Evolutionary conservation across 1,140 invertebrate species (phyloP).

Genomic region (Melanaphis sacchari): DNA sequence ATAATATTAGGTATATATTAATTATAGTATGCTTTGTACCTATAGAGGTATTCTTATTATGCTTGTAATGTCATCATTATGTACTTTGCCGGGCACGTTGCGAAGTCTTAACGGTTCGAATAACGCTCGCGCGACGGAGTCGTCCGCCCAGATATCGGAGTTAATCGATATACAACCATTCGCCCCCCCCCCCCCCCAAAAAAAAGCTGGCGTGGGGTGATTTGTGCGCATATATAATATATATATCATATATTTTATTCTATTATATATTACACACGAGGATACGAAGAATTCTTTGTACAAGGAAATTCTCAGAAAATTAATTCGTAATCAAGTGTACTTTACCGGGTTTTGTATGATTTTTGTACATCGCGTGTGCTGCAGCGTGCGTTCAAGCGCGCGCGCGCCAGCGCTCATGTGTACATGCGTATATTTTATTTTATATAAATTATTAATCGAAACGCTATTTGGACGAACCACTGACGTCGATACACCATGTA

Average conservation of each 20-base stretch:
- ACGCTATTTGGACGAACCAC: neutral
- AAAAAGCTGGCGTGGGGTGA: too few relatives aligned
- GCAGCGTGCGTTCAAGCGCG: neutral
- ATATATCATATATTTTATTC: neutral
- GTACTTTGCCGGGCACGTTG: too few relatives aligned
- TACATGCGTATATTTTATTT: neutral
- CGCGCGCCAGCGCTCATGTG: neutral
- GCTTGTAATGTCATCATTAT: too few relatives aligned
- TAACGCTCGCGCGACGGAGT: neutral
- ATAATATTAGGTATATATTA: too few relatives aligned
- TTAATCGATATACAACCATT: neutral
- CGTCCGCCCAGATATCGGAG: neutral
- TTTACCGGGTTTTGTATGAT: neutral
- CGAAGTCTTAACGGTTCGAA: neutral
- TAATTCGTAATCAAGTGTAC: neutral
- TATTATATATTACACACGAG: neutral
- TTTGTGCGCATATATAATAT: neutral
- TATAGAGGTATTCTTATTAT: too few relatives aligned
- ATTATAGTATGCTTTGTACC: too few relatives aligned
- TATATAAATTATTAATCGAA: conserved; percentile 21
- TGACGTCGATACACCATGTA: neutral
- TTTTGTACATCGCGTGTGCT: neutral
- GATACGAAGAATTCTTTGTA: neutral
- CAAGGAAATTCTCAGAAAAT: neutral
- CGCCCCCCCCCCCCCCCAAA: too few relatives aligned